These are phyloP conservation scores for Sebastolobus alascanus DNA, from an alignment of 2,797 vertebrate species.

Conservation along the genomic window DNA sequence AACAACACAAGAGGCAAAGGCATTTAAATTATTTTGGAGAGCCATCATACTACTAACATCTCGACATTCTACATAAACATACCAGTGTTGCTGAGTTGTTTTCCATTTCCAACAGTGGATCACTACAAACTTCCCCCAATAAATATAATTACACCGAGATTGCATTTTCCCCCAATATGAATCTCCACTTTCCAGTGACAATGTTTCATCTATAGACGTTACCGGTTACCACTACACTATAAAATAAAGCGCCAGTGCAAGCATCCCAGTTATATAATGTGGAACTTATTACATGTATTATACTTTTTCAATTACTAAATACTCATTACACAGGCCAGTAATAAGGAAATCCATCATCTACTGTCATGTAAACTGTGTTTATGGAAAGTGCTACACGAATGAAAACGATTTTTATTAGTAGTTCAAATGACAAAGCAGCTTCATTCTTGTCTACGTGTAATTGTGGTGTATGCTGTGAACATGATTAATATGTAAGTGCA, in stretches of 20 bases:
- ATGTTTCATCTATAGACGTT: neutral
- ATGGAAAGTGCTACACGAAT: slow-evolving; percentile 41
- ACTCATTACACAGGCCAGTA: slow-evolving; percentile 32
- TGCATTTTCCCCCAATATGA: neutral
- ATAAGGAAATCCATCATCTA: slow-evolving; percentile 40
- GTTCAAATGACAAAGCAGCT: slow-evolving; percentile 36
- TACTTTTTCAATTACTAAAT: slow-evolving; percentile 28
- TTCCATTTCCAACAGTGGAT: slow-evolving; percentile 31
- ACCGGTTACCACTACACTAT: neutral
- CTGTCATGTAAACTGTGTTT: slow-evolving; percentile 48
- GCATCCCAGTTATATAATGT: slow-evolving; percentile 4
- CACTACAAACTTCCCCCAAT: neutral
- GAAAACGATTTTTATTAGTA: slow-evolving; percentile 36
- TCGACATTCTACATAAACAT: slow-evolving; percentile 71
- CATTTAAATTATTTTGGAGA: slow-evolving; percentile 66
- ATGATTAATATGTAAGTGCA: slow-evolving; percentile 37
- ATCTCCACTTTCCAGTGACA: neutral
- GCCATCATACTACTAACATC: slow-evolving; percentile 75
- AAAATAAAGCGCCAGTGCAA: neutral
- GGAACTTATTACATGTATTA: slow-evolving; percentile 5
- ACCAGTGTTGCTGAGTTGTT: slow-evolving; percentile 70
- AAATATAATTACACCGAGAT: neutral
- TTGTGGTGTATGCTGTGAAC: slow-evolving; percentile 28
- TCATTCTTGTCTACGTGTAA: slow-evolving; percentile 20
- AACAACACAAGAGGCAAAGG: slow-evolving; percentile 71